These are phyloP conservation scores for Notolepis coatsorum DNA, from an alignment of 2,797 vertebrate genomes.

Conservation along the genomic window DNA sequence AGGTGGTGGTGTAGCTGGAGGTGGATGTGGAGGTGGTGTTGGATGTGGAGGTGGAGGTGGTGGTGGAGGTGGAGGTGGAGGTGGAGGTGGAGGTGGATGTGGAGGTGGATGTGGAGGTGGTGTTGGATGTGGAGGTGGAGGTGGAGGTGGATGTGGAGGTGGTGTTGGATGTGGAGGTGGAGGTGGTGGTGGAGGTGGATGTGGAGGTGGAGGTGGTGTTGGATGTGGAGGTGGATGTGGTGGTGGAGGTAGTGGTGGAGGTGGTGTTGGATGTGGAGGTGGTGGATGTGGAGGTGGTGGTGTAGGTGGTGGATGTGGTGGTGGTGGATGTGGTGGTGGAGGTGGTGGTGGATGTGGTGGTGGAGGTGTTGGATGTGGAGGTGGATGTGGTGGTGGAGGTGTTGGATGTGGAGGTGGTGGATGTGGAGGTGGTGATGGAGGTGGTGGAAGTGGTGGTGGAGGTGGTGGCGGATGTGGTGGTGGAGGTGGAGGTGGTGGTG, in stretches of 20 bases:
- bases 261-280: slow-evolving; percentile 6
- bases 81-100: background rate
- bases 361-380: too few relatives aligned
- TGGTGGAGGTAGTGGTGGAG: slow-evolving; percentile 23
- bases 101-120: slow-evolving; percentile 1
- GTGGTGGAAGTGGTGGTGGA: background rate
- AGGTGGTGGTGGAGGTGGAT: background rate
- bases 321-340: background rate
- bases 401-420: too few relatives aligned
- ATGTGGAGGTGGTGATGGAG: slow-evolving; percentile 4
- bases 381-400: background rate
- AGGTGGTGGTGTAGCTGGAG: background rate
- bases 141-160: slow-evolving; percentile 2
- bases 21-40: too few relatives aligned
- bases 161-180: background rate
- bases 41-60: slow-evolving; percentile 4
- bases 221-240: slow-evolving; percentile 1
- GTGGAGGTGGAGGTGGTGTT: slow-evolving; percentile 2
- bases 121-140: background rate
- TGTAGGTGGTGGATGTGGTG: background rate
- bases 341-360: slow-evolving; percentile 4
- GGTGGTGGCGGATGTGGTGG: slow-evolving; percentile 1
- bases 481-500: slow-evolving; percentile 1
- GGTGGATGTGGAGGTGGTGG: background rate
- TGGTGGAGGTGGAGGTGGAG: background rate